phyloP scores from a whole-genome alignment of 2,113 vertebrate genomes.

The Micronisus gabar region DNA sequence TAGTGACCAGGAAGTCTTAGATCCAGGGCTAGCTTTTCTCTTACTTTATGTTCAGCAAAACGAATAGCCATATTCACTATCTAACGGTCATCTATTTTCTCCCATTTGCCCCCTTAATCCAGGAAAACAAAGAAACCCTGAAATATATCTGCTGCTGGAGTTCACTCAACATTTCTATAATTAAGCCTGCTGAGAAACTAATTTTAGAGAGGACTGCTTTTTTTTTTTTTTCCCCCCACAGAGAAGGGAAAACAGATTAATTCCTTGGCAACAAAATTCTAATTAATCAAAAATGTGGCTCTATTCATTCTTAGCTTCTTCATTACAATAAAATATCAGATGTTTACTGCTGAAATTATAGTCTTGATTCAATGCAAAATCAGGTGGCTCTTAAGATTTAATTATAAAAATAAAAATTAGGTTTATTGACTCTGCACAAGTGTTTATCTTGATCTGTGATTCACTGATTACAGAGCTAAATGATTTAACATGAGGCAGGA shows the following conservation, averaged over 20 bases:
- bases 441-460: slow-evolving; percentile 14
- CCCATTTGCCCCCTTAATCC: neutral
- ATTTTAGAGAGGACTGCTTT: slow-evolving; percentile 22
- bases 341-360: slow-evolving; percentile 40
- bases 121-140: neutral
- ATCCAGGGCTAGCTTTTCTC: neutral
- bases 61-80: neutral
- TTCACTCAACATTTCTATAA: slow-evolving; percentile 60
- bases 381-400: slow-evolving; percentile 35
- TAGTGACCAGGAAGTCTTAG: neutral
- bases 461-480: slow-evolving; percentile 24
- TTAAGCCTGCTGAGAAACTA: slow-evolving; percentile 64
- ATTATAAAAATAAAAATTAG: slow-evolving; percentile 51
- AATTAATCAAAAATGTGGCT: slow-evolving; percentile 66
- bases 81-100: neutral
- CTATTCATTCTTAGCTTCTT: slow-evolving; percentile 51
- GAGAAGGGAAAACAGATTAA: slow-evolving; percentile 66
- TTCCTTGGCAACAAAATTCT: slow-evolving; percentile 73
- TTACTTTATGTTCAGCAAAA: neutral
- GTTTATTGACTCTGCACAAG: neutral
- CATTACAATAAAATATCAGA: slow-evolving; percentile 39
- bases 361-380: neutral
- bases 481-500: neutral
- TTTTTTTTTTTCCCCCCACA: neutral
- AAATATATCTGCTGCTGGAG: slow-evolving; percentile 44